Conservation (phyloP, 2,113 vertebrate genomes). For the Sakesphorus luctuosus region DNA sequence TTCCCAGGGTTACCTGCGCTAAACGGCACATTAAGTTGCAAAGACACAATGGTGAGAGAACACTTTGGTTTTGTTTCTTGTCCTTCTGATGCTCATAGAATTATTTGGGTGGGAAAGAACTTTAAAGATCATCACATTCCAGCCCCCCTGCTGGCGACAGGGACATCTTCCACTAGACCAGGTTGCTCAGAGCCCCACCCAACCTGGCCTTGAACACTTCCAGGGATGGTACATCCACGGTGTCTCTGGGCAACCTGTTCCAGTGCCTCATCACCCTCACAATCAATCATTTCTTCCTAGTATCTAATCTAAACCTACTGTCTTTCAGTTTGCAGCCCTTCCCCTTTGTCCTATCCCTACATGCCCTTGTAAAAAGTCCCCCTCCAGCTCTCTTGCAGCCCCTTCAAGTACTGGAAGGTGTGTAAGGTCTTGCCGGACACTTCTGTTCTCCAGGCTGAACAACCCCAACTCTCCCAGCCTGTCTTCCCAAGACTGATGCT, state of each 20-base stretch:
- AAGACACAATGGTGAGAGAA: background rate
- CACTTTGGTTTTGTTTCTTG: background rate
- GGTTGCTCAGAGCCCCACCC: background rate
- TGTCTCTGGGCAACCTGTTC: background rate
- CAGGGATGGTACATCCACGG: background rate
- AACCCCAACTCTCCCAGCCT: background rate
- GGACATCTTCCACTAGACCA: fast-evolving
- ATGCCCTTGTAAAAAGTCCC: background rate
- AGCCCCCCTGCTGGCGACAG: background rate
- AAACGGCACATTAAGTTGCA: background rate
- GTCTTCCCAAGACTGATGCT: background rate
- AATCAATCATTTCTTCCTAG: background rate
- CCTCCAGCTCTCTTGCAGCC: too few species aligned
- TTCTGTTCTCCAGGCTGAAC: background rate
- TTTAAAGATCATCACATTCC: background rate
- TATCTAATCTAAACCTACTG: background rate
- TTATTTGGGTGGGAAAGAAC: background rate
- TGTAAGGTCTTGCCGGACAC: background rate
- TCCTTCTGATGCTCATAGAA: background rate
- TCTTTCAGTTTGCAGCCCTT: background rate
- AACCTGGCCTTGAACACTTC: fast-evolving
- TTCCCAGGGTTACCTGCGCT: background rate
- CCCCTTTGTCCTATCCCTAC: background rate
- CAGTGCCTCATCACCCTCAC: background rate
- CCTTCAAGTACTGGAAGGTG: background rate